These are phyloP conservation scores for Lymantria monacha DNA, from an alignment of 2,888 invertebrate species.

Conservation along the genomic window DNA sequence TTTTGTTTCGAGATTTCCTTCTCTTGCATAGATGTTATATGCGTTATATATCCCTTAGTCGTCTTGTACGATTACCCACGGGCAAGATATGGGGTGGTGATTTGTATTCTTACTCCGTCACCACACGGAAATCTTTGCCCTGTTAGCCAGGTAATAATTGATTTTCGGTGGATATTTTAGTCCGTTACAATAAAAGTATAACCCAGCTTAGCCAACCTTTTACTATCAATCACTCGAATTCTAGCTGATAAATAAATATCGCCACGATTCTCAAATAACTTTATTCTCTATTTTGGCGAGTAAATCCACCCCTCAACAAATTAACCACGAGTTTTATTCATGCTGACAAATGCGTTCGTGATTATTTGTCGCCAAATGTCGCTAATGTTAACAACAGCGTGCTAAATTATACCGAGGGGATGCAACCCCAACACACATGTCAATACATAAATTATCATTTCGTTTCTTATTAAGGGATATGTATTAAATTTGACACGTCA, in stretches of 20 bases:
- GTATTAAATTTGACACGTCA: conserved; percentile 1
- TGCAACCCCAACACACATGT: conserved; percentile 18
- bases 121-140: too few relatives aligned
- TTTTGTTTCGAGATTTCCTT: too few relatives aligned
- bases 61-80: too few relatives aligned
- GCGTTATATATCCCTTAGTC: too few relatives aligned
- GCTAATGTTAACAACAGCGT: conserved; percentile 4
- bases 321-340: conserved; percentile 14
- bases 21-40: too few relatives aligned
- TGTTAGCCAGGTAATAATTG: too few relatives aligned
- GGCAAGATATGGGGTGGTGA: too few relatives aligned
- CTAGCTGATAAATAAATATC: not conserved
- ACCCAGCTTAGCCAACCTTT: too few relatives aligned
- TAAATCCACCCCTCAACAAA: conserved; percentile 13
- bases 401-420: not conserved
- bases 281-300: conserved; percentile 7
- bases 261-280: not conserved
- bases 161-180: too few relatives aligned
- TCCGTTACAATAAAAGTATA: too few relatives aligned
- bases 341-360: conserved; percentile 2
- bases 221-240: not conserved
- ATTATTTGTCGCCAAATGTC: conserved; percentile 15
- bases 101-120: too few relatives aligned
- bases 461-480: not conserved
- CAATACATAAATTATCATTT: conserved; percentile 3